Percentiles rank a stretch among this genome's conserved stretches.
phyloP scores from a whole-genome alignment of 2,888 invertebrate genomes.

The Melinopterus prodromus region DNA sequence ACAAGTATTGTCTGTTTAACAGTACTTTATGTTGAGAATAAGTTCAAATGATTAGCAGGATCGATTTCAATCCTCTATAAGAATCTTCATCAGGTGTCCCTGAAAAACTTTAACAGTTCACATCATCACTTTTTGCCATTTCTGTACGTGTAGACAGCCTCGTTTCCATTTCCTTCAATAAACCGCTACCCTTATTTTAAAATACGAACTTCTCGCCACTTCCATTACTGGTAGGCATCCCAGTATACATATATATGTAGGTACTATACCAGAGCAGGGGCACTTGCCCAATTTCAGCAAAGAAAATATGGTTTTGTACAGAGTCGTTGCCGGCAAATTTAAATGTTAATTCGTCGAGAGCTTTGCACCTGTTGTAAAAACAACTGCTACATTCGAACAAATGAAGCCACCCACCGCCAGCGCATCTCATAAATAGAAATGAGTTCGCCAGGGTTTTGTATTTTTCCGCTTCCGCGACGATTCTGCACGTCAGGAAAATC shows the following conservation, averaged over 20 bases:
- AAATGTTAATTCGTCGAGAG: constrained; percentile 16
- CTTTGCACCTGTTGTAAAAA: constrained; percentile 15
- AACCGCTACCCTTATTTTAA: too few relatives aligned
- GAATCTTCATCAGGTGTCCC: too few relatives aligned
- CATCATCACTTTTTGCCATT: too few relatives aligned
- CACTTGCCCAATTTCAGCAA: background rate
- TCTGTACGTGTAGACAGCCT: too few relatives aligned
- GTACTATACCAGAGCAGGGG: background rate
- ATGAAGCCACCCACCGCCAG: background rate
- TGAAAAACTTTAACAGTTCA: too few relatives aligned
- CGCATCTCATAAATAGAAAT: constrained; percentile 34
- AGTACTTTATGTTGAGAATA: too few relatives aligned
- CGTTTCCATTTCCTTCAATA: too few relatives aligned
- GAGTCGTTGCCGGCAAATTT: background rate
- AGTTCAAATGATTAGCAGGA: too few relatives aligned
- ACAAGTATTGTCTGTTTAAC: too few relatives aligned
- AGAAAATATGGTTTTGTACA: background rate
- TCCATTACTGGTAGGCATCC: background rate
- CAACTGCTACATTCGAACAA: constrained; percentile 6
- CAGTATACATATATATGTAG: background rate
- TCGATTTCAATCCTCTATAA: too few relatives aligned
- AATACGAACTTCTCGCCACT: background rate
- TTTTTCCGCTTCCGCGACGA: background rate
- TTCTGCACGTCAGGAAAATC: background rate
- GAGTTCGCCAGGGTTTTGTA: constrained; percentile 16